phyloP scores from a whole-genome alignment of 1,140 invertebrate species.

The Drosophila arawakana region DNA sequence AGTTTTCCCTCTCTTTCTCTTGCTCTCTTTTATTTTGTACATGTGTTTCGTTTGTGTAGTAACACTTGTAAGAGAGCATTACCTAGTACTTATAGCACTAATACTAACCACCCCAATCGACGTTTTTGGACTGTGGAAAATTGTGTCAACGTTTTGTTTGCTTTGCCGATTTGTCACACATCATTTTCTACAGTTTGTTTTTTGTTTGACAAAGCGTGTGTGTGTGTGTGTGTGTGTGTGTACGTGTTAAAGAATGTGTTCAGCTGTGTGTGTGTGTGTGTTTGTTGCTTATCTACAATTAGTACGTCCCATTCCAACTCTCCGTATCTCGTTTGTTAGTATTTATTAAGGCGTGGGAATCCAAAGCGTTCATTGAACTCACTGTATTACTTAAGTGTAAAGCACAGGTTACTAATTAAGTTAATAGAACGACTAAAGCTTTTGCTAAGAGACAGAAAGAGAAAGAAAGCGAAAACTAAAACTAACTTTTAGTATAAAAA shows the following conservation, averaged over 20 bases:
- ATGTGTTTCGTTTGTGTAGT: constrained; percentile 9
- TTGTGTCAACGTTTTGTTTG: constrained; percentile 60
- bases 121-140: constrained; percentile 41
- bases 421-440: background rate
- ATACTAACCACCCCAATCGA: constrained; percentile 14
- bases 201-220: constrained; percentile 17
- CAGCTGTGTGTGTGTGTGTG: background rate
- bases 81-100: background rate
- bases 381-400: background rate
- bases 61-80: constrained; percentile 15
- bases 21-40: background rate
- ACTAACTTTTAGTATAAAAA: background rate
- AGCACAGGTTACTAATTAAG: background rate
- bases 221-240: constrained; percentile 4
- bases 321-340: constrained; percentile 7
- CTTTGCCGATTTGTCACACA: constrained; percentile 71
- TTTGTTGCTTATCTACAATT: constrained; percentile 12
- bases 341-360: constrained; percentile 16
- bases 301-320: constrained; percentile 5
- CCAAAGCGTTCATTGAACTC: constrained; percentile 20
- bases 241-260: background rate
- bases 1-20: background rate
- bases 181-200: constrained; percentile 57
- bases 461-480: too few species aligned
- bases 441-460: background rate